A percentile compares a stretch with the other conserved stretches of the same genome.
Evolutionary conservation across 2,113 vertebrate species (phyloP).

Genomic region (Ciconia boyciana): DNA sequence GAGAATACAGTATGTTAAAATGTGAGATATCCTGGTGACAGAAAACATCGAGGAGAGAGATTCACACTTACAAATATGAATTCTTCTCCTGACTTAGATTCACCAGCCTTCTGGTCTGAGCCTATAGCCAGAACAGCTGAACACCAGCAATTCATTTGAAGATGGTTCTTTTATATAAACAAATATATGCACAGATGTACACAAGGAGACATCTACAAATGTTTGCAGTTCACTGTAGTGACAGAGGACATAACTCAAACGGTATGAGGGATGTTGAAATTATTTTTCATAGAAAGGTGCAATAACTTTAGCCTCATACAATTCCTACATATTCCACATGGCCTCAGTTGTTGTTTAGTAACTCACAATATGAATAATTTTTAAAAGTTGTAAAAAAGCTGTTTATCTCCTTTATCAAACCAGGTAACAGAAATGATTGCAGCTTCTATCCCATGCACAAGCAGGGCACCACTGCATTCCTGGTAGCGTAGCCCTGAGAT

Average conservation of each 20-base stretch:
- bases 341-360: background rate
- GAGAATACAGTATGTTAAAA: background rate
- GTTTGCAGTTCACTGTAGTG: background rate
- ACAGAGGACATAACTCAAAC: background rate
- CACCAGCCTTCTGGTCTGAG: background rate
- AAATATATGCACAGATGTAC: background rate
- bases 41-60: background rate
- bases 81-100: background rate
- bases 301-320: background rate
- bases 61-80: background rate
- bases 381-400: background rate
- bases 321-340: background rate
- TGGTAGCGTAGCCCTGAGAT: background rate
- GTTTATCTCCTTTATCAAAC: background rate
- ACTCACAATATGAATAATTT: background rate
- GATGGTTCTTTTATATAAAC: background rate
- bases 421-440: background rate
- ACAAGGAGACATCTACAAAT: background rate
- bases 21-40: background rate
- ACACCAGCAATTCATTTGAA: background rate
- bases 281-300: background rate
- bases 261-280: background rate
- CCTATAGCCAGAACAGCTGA: background rate
- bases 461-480: background rate
- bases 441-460: background rate